Base-by-base conservation (phyloP, 2,113 vertebrate species). In the Acrocephalus arundinaceus region DNA sequence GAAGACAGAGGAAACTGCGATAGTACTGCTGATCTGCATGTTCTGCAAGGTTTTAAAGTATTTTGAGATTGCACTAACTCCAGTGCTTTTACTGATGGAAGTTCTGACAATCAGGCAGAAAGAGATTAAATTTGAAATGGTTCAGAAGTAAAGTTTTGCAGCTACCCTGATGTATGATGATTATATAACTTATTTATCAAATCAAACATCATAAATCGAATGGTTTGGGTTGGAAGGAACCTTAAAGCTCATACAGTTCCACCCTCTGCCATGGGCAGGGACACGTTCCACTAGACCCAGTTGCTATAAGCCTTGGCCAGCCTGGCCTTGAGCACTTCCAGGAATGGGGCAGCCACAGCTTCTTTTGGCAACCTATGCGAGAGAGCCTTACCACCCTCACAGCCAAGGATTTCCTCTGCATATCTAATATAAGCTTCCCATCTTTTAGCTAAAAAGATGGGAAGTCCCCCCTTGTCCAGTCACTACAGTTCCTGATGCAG, bases 271-370 rank as follows among this genome's bases (percentile, higher is more conserved):
- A 20, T 54, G 28, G 13, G 23, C 23, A 78, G 55, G 63, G 28
- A 11, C 55, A 71, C 33, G 6, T 78, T 41, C 24, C 39, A 41
- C 28, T 30, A n/a, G 18, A 24, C 7, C 24, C 14, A 20, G 15
- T 30, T 71, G 48, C 48, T 55, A 9, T 21, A 62, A 62, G 18
- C n/a, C 8, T 13, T 0, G 0, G 63, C 28, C n/a, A 48, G 6
- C 48, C 15, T 78, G 65, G 24, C 39, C 28, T 33, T 11, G 6
- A 33, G 3, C 8, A 13, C 23, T 71, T 39, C 19, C 33, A 54
- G 23, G 28, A 1, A 11, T 62, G 46, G 13, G n/a, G 24, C n/a
- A 71, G 39, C 28, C 74, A n/a, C 33, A 78, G 28, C 48, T 46
- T 70, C 48, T 78, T 30, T 78, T n/a, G 15, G n/a, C 28, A 55